Conservation (phyloP, 2,113 vertebrate species). For the Psophia crepitans region DNA sequence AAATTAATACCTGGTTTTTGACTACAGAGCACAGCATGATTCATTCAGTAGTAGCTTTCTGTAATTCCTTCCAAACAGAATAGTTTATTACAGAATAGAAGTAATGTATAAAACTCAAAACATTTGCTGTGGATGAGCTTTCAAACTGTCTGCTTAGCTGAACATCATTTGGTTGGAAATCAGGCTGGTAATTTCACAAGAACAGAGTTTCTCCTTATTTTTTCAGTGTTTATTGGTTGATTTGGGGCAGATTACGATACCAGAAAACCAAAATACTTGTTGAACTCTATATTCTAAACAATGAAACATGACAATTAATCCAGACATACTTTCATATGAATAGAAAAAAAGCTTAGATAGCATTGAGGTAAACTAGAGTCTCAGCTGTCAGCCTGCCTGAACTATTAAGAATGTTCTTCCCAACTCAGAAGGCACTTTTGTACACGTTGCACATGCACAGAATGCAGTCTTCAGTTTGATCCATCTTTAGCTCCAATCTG, state of each 20-base stretch:
- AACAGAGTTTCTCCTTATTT: not conserved
- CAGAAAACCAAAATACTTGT: not conserved
- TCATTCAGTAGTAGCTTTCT: not conserved
- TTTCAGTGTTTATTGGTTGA: not conserved
- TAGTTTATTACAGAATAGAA: not conserved
- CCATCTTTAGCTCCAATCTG: not conserved
- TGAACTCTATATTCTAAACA: not conserved
- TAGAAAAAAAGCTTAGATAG: not conserved
- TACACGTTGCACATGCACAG: not conserved
- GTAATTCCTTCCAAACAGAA: not conserved
- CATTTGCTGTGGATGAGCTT: not conserved
- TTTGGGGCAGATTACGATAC: not conserved
- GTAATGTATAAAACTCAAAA: not conserved
- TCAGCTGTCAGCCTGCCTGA: not conserved
- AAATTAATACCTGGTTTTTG: not conserved
- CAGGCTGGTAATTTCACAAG: not conserved
- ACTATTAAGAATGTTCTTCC: not conserved
- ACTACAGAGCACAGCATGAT: not conserved
- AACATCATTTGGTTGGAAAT: not conserved
- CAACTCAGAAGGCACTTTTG: not conserved
- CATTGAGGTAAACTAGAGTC: not conserved
- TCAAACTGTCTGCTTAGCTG: not conserved
- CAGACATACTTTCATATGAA: not conserved
- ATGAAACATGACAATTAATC: not conserved
- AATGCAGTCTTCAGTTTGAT: not conserved